These are phyloP conservation scores for Sphenopsis melanotis DNA, from an alignment of 2,797 vertebrate species.

Conservation along the genomic window DNA sequence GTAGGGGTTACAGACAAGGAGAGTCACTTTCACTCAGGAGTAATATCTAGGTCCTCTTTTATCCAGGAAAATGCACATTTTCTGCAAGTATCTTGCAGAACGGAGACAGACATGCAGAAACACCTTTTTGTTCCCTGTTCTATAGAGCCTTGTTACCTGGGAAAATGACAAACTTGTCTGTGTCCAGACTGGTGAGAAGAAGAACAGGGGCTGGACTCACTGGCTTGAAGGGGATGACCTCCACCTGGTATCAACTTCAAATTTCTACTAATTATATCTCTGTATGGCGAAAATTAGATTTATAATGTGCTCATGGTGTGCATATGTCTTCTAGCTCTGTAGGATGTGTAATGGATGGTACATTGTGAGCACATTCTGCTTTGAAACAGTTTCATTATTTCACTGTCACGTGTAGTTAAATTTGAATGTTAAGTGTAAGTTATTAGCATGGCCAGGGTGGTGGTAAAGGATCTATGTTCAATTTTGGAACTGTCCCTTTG, in stretches of 20 bases:
- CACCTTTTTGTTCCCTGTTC: background rate
- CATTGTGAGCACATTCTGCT: background rate
- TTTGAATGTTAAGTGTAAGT: background rate
- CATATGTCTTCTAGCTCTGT: background rate
- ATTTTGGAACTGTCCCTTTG: background rate
- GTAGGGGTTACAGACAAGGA: background rate
- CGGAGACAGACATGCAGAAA: background rate
- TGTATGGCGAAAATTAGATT: background rate
- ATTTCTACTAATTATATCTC: background rate
- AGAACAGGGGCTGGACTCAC: constrained; percentile 86
- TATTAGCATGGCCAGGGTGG: background rate
- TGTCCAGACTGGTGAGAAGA: constrained; percentile 87
- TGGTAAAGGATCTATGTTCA: background rate
- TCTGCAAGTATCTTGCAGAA: background rate
- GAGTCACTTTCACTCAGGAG: background rate
- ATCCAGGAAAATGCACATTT: background rate
- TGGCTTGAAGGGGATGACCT: constrained; percentile 89
- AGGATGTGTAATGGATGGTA: background rate
- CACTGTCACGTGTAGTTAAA: background rate
- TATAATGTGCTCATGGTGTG: background rate
- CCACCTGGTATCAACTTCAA: constrained; percentile 78
- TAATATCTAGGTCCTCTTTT: background rate
- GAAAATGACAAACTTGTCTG: constrained; percentile 83
- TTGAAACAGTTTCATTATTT: background rate
- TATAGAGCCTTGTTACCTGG: constrained; percentile 84